Base-by-base conservation (phyloP, 1,140 invertebrate genomes). In the Plectrocnemia conspersa region DNA sequence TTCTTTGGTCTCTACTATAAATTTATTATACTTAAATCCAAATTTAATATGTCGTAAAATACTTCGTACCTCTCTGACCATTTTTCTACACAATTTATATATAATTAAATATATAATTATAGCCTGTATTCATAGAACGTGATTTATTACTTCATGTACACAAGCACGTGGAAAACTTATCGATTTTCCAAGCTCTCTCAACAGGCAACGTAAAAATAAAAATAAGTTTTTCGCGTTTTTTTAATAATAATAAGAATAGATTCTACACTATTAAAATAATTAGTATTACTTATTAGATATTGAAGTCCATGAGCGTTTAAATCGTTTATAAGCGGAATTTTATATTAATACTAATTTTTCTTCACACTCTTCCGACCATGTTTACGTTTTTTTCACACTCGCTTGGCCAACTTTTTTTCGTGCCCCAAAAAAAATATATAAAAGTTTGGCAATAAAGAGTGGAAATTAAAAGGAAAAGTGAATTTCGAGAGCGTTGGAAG, bases 391-490 rank as follows among this genome's bases (percentile, higher is more conserved):
- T 29, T n/a, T 29, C 6, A 6, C n/a, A 13, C 5, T 10, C 6
- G 35, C 15, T 15, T 10, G 18, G 6, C 18, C 35, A 38, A 38
- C 35, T 38, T 38, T 16, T 38, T 5, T 16, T 9, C 35, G 35
- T 29, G 27, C 18, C 11, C 35, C 10, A 13, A 45, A 45, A 18
- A 45, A 22, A 48, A n/a, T n/a, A n/a, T n/a, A n/a, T 29, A 48
- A 48, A 47, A 48, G 46, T 48, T 48, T 29, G 25, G 46, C 29
- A 48, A 48, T 48, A 48, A 48, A 48, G 46, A 48, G 46, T 48
- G 29, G 46, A 48, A 48, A 48, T 48, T 48, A 48, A 48, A 48
- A 48, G 46, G 46, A 48, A 48, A 48, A 48, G 46, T 48, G 46
- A 48, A 48, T 48, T 48, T 48, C 29, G 46, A 48, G 46, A 48